A percentile compares a stretch with the other conserved stretches of the same genome.
phyloP scores from a whole-genome alignment of 37 sponge, comb jelly and placozoan genomes.

The Axinella damicornis region DNA sequence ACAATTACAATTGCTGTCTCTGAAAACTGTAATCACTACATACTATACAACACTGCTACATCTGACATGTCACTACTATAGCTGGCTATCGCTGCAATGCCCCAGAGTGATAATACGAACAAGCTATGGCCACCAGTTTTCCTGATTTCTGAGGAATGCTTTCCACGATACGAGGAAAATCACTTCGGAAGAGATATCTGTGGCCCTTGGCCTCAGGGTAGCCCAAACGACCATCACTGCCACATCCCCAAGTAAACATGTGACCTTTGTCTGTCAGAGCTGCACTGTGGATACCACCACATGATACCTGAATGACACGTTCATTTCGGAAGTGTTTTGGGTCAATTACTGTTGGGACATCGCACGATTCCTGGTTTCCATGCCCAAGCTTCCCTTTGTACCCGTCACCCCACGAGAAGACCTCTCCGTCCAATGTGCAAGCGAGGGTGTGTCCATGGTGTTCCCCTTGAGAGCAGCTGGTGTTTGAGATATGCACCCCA shows the following conservation, averaged over 20 bases:
- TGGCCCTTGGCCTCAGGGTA: conserved; percentile 76
- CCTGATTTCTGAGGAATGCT: background rate
- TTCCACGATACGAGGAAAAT: conserved; percentile 58
- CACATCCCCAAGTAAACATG: conserved; percentile 81
- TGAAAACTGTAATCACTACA: too few relatives aligned
- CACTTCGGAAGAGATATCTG: conserved; percentile 61
- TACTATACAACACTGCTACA: too few relatives aligned
- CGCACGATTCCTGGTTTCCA: conserved; percentile 29
- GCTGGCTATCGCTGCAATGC: too few relatives aligned
- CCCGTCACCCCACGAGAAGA: conserved; percentile 86
- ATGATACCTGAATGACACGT: conserved; percentile 32
- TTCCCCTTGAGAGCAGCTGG: conserved; percentile 76
- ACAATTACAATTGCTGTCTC: too few relatives aligned
- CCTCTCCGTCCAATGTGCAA: conserved; percentile 64
- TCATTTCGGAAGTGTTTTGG: conserved; percentile 33
- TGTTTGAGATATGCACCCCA: conserved; percentile 6
- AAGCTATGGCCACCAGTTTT: conserved; percentile 10
- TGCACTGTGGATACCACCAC: conserved; percentile 73
- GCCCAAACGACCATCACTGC: conserved; percentile 76
- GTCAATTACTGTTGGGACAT: conserved; percentile 41
- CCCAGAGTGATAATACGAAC: conserved; percentile 72
- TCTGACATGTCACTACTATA: too few relatives aligned
- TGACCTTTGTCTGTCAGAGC: conserved; percentile 51
- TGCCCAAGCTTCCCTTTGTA: conserved; percentile 75
- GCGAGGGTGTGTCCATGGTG: conserved; percentile 81